Conservation (phyloP, 1,140 invertebrate genomes). For the Drosophila dunni region DNA sequence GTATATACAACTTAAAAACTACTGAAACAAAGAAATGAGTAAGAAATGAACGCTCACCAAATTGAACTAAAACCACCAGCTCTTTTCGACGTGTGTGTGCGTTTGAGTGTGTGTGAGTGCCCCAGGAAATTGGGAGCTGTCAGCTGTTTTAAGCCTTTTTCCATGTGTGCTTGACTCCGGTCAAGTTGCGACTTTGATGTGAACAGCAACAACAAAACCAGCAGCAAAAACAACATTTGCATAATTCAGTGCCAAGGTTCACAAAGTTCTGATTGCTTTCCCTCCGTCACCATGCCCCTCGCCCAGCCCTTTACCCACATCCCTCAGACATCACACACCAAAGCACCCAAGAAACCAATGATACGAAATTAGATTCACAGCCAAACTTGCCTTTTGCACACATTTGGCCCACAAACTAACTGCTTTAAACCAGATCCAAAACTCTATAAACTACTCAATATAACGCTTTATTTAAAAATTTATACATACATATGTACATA, state of each 20-base stretch:
- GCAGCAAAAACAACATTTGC: slow-evolving; percentile 31
- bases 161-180: slow-evolving; percentile 29
- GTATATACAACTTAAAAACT: too few relatives aligned
- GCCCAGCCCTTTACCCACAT: background rate
- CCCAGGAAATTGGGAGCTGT: slow-evolving; percentile 28
- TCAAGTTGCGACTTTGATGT: slow-evolving; percentile 40
- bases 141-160: slow-evolving; percentile 39
- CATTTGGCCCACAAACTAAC: too few relatives aligned
- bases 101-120: background rate
- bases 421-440: too few relatives aligned
- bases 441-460: too few relatives aligned
- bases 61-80: too few relatives aligned
- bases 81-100: background rate
- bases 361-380: slow-evolving; percentile 22
- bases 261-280: slow-evolving; percentile 46
- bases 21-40: too few relatives aligned
- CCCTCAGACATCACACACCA: background rate
- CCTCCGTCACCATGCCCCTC: background rate
- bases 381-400: background rate
- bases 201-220: background rate
- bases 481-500: too few relatives aligned
- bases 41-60: too few relatives aligned
- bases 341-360: slow-evolving; percentile 21
- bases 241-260: slow-evolving; percentile 29
- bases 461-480: too few relatives aligned